These are phyloP conservation scores for Bimastos eiseni DNA, from an alignment of 2,888 invertebrate genomes.

Conservation along the genomic window DNA sequence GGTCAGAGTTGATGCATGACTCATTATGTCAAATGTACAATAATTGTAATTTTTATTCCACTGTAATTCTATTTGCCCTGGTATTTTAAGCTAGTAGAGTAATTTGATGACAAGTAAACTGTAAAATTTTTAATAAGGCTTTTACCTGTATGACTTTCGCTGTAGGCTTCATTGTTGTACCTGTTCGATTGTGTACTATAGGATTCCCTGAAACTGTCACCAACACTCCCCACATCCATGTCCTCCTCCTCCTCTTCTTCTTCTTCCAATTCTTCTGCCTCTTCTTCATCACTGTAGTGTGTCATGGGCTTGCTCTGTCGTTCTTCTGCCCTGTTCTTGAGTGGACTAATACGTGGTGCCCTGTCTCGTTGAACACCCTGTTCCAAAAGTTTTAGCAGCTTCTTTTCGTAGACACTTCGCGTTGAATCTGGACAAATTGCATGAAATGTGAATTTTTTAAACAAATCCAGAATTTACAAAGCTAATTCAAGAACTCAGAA, in stretches of 20 bases:
- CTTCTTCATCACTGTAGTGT: not conserved
- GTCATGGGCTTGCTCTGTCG: not conserved
- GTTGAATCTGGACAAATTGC: constrained; percentile 14
- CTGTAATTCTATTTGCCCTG: too few relatives aligned
- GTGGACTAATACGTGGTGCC: not conserved
- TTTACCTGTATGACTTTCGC: not conserved
- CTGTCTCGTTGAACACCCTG: not conserved
- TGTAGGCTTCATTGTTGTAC: not conserved
- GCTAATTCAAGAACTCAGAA: not conserved
- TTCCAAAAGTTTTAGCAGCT: constrained; percentile 3
- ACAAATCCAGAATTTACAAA: not conserved
- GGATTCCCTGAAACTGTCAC: not conserved
- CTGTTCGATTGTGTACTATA: not conserved
- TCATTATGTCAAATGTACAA: not conserved
- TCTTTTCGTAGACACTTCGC: constrained; percentile 6
- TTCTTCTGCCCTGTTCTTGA: not conserved
- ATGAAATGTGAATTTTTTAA: not conserved
- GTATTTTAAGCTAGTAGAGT: too few relatives aligned
- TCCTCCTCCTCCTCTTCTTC: not conserved
- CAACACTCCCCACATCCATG: not conserved
- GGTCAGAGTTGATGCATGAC: not conserved
- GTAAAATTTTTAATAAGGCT: not conserved
- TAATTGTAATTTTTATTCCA: too few relatives aligned
- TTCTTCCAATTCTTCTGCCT: not conserved
- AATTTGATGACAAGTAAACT: not conserved